Base-by-base conservation (phyloP, 2,888 invertebrate genomes). In the Aspidiotus destructor region DNA sequence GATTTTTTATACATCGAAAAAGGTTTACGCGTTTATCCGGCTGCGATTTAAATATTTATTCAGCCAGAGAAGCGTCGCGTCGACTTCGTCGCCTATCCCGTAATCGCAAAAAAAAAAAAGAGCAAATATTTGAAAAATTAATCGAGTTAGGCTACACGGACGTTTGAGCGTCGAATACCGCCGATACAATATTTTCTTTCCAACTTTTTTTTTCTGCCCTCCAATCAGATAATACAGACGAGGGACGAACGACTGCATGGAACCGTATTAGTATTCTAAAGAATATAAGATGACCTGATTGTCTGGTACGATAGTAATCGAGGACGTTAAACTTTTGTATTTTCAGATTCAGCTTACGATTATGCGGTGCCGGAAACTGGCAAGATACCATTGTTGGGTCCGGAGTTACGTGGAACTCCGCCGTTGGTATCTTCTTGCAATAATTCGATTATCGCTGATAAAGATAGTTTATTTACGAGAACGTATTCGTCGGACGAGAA, bases 341-440 rank as follows among this genome's bases (percentile, higher is more conserved):
- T 76, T 77, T 28, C 79, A 85, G 86, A 87, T 77, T 83, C 85
- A 72, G 84, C 84, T 73, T 87, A 88, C 78, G 88, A 88, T 77
- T 89, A 88, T 78, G 88, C 88, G 69, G 86, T 88, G 72, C 89
- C 88, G 16, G 87, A 88, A 79, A 72, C 71, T 73, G 85, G 86
- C 72, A 86, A 84, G 2, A 82, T 85, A 72, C 87, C 87, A 70
- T 77, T 87, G 70, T 78, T 87, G 72, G 81, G 82, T 68, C 80
- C 81, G 71, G 80, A 80, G 41, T 17, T 65, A 13, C 52, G 65
- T 11, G 65, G 57, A 69, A 78, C 79, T 69, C 76, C 78, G n/a
- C 75, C 79, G 17, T 75, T 78, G 44, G 75, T 71, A 74, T 75
- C 72, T 61, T 74, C 72, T 60, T 78, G 76, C 71, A 77, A 78